Percentiles rank a stretch among this genome's conserved stretches.
phyloP scores from a whole-genome alignment of 2,113 vertebrate genomes.

The Leptobrachium ailaonicum region DNA sequence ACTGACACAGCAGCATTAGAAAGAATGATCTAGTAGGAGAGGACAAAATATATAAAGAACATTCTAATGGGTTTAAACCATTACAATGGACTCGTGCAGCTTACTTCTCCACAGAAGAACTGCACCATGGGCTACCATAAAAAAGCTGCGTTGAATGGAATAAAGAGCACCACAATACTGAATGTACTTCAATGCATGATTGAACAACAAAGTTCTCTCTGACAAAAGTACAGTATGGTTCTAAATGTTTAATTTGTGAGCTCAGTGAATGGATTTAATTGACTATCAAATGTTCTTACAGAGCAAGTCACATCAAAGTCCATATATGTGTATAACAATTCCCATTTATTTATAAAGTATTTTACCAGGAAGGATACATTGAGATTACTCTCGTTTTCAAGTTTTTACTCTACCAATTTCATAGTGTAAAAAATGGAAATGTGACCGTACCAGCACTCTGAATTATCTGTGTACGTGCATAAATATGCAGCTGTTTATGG shows the following conservation, averaged over 20 bases:
- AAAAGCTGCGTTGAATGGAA: not conserved
- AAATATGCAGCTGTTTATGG: no score
- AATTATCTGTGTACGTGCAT: no score
- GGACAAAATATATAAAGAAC: not conserved
- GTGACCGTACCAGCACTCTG: no score
- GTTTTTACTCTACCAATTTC: no score
- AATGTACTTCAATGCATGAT: constrained; percentile 1
- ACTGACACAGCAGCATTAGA: not conserved
- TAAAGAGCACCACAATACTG: not conserved
- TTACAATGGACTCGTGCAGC: not conserved
- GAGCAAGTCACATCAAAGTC: not conserved
- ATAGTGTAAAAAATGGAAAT: no score
- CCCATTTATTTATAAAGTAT: no score
- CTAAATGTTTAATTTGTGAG: no score
- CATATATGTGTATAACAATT: not conserved
- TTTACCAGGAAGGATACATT: no score
- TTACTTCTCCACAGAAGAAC: not conserved
- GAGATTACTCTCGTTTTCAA: no score
- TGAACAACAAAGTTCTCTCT: not conserved
- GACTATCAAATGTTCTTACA: no score
- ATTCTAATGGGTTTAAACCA: not conserved
- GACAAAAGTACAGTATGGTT: no score
- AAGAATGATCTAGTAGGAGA: not conserved
- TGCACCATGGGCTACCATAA: not conserved
- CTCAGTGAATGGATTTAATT: no score